These are phyloP conservation scores for Aurelia coerulea DNA, from an alignment of 30 jellyfish, hydroid and myxozoan species.

Conservation along the genomic window DNA sequence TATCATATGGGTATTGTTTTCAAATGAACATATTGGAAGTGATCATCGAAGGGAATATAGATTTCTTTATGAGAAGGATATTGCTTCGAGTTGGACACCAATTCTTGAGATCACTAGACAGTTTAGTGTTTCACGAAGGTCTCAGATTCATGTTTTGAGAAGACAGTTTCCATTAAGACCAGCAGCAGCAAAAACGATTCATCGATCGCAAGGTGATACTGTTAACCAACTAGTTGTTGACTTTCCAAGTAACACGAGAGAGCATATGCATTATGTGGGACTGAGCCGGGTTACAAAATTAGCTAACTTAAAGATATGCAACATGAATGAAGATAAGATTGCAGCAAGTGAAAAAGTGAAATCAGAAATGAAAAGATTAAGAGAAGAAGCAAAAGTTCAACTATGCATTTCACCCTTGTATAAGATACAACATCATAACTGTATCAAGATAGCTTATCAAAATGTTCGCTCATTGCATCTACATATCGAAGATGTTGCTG, in stretches of 20 bases:
- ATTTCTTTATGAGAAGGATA: not conserved
- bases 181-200: constrained; percentile 52
- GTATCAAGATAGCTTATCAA: too few species aligned
- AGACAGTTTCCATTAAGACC: constrained; percentile 45
- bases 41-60: not conserved
- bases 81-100: constrained; percentile 23
- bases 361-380: too few species aligned
- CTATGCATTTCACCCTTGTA: too few species aligned
- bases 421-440: too few species aligned
- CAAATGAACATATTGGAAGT: not conserved
- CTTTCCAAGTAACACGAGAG: constrained; percentile 9
- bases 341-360: constrained; percentile 12
- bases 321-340: not conserved
- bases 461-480: too few species aligned
- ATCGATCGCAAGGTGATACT: constrained; percentile 49
- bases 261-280: constrained; percentile 43
- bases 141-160: too few species aligned
- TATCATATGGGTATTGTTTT: constrained; percentile 26
- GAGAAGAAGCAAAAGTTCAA: too few species aligned
- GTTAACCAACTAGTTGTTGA: constrained; percentile 1
- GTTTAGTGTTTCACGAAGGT: not conserved
- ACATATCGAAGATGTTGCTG: too few species aligned
- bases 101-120: constrained; percentile 21
- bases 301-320: not conserved
- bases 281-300: constrained; percentile 25